Percentiles rank a stretch among this genome's conserved stretches.
phyloP scores from a whole-genome alignment of 2,797 vertebrate species.

The Erpetoichthys calabaricus region DNA sequence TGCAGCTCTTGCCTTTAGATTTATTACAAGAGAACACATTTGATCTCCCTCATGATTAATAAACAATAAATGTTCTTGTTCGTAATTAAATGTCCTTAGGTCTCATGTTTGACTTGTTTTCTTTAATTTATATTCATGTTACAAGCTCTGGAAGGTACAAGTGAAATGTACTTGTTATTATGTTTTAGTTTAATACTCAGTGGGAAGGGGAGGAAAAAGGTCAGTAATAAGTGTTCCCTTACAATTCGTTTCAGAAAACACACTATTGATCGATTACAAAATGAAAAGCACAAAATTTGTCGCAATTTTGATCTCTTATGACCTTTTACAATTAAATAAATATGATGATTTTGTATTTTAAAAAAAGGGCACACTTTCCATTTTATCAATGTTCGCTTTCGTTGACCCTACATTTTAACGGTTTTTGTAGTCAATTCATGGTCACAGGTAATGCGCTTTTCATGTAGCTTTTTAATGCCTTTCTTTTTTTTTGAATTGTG shows the following conservation, averaged over 20 bases:
- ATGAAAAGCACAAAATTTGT: slow-evolving; percentile 77
- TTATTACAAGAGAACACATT: neutral
- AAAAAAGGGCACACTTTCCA: slow-evolving; percentile 38
- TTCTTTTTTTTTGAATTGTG: no score
- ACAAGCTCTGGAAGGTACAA: slow-evolving; percentile 18
- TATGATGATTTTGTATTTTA: slow-evolving; percentile 47
- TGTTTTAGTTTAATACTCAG: slow-evolving; percentile 56
- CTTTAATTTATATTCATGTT: slow-evolving; percentile 7
- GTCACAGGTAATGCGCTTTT: neutral
- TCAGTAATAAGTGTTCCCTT: slow-evolving; percentile 74
- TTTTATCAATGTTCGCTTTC: slow-evolving; percentile 6
- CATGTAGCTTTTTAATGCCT: neutral
- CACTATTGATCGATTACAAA: slow-evolving; percentile 81
- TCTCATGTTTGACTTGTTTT: neutral
- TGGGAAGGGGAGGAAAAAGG: slow-evolving; percentile 74
- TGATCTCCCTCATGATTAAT: neutral
- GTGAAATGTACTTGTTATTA: slow-evolving; percentile 66
- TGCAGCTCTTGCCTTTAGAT: no score
- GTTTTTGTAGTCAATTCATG: slow-evolving; percentile 7
- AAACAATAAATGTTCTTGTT: neutral
- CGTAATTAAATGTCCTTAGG: neutral
- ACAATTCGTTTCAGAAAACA: slow-evolving; percentile 69
- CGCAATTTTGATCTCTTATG: slow-evolving; percentile 70
- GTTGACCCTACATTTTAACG: neutral
- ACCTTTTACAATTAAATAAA: slow-evolving; percentile 71